Evolutionary conservation across 2,113 vertebrate genomes (phyloP), one percentile per base, ranked within the genome.

Genomic region (Campylomormyrus numenius): DNA sequence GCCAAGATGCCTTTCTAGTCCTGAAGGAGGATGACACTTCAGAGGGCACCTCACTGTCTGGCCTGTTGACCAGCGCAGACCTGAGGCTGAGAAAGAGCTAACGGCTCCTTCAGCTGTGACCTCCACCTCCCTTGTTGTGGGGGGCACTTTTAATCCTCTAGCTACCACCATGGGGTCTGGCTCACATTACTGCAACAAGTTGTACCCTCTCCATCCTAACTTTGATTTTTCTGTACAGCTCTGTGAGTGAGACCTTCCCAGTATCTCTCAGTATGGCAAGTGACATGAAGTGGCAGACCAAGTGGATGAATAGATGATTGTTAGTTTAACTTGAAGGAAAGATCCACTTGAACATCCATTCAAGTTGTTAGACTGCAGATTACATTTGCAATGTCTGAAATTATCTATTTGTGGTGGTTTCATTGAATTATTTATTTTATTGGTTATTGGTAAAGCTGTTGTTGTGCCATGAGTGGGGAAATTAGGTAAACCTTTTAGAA

Each of bases 1-100:
- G 98, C 80, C 97, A 97, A 46, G 97, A 99, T 92, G 98, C 98
- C 0, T 99, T 99, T 93, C 94, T 98, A 92, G 95, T 97, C 89
- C 96, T 99, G 45, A 97, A 97, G 92, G 96, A 96, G 91, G 98
- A 99, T 0, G 97, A 98, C 21, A 90, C 91, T 0, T 97, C 97
- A 0, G 98, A 99, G 90, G 97, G 94, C 93, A 97, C 97, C 0
- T 97, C 97, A 39, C 95, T 98, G 88, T 98, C 98, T 1, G 96
- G 96, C 0, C 92, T 98, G 80, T 95, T 99, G 89, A 98, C 96
- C 87, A 98, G 94, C 85, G 94, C 96, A 13, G 98, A 99, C 70
- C 89, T 97, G 93, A 98, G 97, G 92, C 94, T 97, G 93, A 95
- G 97, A 89, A 98, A 98, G 91, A 99, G 96, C 95, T 99, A 95